phyloP scores from a whole-genome alignment of 2,888 invertebrate genomes.

The Nemoura dubitans region DNA sequence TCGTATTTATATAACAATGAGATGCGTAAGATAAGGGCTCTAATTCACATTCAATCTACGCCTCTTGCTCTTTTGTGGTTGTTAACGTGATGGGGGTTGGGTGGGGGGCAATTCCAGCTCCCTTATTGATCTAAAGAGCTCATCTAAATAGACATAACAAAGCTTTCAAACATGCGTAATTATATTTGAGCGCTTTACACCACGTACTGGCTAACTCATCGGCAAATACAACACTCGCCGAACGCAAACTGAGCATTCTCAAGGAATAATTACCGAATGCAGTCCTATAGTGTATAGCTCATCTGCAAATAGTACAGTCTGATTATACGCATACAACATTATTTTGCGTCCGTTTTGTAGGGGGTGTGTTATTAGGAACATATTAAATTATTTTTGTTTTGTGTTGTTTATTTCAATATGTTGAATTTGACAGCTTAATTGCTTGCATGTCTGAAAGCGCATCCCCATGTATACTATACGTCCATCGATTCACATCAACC shows the following conservation, averaged over 20 bases:
- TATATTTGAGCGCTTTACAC: not conserved
- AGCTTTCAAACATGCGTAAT: slow-evolving; percentile 7
- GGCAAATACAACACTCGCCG: not conserved
- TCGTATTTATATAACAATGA: slow-evolving; percentile 12
- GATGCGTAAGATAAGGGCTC: slow-evolving; percentile 12
- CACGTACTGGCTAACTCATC: slow-evolving; percentile 7
- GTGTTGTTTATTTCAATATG: not conserved
- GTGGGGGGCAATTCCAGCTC: not conserved
- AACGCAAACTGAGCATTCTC: not conserved
- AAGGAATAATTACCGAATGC: not conserved
- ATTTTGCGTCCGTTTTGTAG: not conserved
- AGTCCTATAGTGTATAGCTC: not conserved
- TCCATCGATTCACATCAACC: not conserved
- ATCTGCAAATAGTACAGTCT: too few relatives aligned
- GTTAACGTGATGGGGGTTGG: slow-evolving; percentile 7
- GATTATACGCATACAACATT: not conserved
- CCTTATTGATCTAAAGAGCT: slow-evolving; percentile 12
- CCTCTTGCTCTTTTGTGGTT: slow-evolving; percentile 3
- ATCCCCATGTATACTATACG: not conserved
- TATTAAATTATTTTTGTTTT: not conserved
- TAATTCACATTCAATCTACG: slow-evolving; percentile 12
- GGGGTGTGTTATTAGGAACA: not conserved
- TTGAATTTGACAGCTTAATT: not conserved
- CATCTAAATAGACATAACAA: slow-evolving; percentile 12
- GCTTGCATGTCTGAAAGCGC: slow-evolving; percentile 12